phyloP scores from a whole-genome alignment of 2,113 vertebrate species.

The Charina bottae region DNA sequence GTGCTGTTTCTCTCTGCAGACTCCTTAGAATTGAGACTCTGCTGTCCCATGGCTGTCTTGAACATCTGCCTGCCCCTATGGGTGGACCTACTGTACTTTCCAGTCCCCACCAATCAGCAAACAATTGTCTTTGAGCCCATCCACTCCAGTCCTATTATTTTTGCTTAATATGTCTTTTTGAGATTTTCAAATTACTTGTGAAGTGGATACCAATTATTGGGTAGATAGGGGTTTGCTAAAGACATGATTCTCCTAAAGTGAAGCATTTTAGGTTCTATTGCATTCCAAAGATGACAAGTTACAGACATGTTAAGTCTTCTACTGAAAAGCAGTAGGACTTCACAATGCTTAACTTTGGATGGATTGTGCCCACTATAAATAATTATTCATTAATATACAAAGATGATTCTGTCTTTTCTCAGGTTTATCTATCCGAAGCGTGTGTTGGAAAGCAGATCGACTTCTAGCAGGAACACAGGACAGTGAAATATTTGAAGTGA shows the following conservation, averaged over 20 bases:
- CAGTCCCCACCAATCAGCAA: background rate
- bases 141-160: background rate
- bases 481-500: slow-evolving; percentile 98
- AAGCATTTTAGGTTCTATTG: background rate
- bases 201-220: background rate
- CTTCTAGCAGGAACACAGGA: slow-evolving; percentile 95
- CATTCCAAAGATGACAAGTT: background rate
- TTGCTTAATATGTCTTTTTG: background rate
- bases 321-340: background rate
- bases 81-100: background rate
- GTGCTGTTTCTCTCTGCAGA: background rate
- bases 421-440: slow-evolving; percentile 96
- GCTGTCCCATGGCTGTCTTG: background rate
- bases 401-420: slow-evolving; percentile 21
- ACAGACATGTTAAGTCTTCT: background rate
- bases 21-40: background rate
- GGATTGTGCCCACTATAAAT: background rate
- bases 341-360: background rate
- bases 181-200: background rate
- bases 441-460: slow-evolving; percentile 94
- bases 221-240: background rate
- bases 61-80: background rate
- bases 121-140: background rate
- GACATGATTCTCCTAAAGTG: background rate
- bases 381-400: background rate